Evolutionary conservation across 2,113 vertebrate genomes (phyloP).

Genomic region (Vidua macroura): DNA sequence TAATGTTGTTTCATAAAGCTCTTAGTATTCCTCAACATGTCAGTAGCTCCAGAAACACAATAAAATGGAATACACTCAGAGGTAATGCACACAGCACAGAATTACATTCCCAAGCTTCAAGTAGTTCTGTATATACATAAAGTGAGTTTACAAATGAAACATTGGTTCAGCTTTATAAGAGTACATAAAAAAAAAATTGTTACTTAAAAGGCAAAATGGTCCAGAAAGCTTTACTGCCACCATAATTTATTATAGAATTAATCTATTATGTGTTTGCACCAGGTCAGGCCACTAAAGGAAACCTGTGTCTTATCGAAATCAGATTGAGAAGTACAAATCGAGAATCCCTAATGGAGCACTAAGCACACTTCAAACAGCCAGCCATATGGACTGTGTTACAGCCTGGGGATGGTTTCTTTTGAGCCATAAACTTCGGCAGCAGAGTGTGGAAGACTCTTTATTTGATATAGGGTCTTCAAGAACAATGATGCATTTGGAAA

Average conservation of each 20-base stretch:
- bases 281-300: slow-evolving; percentile 67
- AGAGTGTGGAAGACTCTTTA: slow-evolving; percentile 25
- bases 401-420: slow-evolving; percentile 65
- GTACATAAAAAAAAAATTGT: slow-evolving; percentile 66
- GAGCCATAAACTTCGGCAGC: slow-evolving; percentile 62
- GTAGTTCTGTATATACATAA: slow-evolving; percentile 63
- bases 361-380: slow-evolving; percentile 79
- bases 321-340: slow-evolving; percentile 73
- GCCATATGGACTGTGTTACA: slow-evolving; percentile 80
- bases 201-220: slow-evolving; percentile 70
- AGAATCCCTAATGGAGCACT: slow-evolving; percentile 76
- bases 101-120: slow-evolving; percentile 53
- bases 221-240: slow-evolving; percentile 72
- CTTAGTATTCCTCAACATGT: slow-evolving; percentile 13
- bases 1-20: slow-evolving; percentile 36
- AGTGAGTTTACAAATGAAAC: slow-evolving; percentile 68
- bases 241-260: slow-evolving; percentile 77
- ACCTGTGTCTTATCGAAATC: slow-evolving; percentile 77
- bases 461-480: slow-evolving; percentile 39
- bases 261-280: slow-evolving; percentile 73
- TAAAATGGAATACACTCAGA: slow-evolving; percentile 48
- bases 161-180: slow-evolving; percentile 68
- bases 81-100: slow-evolving; percentile 39
- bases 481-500: slow-evolving; percentile 27
- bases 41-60: slow-evolving; percentile 56